Evolutionary conservation across 2,113 vertebrate species (phyloP).

Genomic region (Chroicocephalus ridibundus): DNA sequence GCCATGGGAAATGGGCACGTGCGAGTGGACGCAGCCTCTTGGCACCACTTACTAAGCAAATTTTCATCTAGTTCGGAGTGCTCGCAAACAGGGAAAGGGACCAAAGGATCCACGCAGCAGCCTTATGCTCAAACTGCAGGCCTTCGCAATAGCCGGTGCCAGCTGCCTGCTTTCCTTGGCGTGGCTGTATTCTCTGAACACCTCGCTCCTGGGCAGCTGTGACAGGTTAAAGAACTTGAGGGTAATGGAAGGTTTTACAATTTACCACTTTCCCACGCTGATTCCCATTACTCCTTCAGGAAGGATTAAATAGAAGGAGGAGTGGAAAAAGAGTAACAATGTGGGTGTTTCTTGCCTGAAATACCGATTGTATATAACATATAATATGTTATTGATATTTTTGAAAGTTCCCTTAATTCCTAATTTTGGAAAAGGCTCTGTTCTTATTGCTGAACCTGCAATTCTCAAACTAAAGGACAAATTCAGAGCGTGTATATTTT

Average conservation of each 20-base stretch:
- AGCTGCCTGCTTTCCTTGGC: not conserved
- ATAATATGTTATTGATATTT: not conserved
- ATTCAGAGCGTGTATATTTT: not conserved
- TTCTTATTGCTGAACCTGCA: not conserved
- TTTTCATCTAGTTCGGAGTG: not conserved
- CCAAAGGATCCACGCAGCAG: not conserved
- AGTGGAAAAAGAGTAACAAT: not conserved
- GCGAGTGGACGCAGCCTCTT: accelerated
- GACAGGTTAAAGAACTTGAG: not conserved
- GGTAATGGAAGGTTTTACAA: not conserved
- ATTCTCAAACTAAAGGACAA: not conserved
- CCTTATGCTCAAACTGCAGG: not conserved
- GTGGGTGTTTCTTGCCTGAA: not conserved
- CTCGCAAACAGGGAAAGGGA: not conserved
- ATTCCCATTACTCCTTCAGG: not conserved
- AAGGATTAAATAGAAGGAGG: not conserved
- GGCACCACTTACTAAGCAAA: not conserved
- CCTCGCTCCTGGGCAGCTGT: not conserved
- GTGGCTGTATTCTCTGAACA: not conserved
- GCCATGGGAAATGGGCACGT: accelerated
- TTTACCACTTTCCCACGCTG: not conserved
- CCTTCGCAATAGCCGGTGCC: accelerated
- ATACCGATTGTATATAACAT: not conserved
- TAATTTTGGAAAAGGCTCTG: not conserved
- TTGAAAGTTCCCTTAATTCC: not conserved